Evolutionary conservation across 1,140 invertebrate species (phyloP), one percentile per base, ranked within the genome.

Genomic region (Drosophila orena): DNA sequence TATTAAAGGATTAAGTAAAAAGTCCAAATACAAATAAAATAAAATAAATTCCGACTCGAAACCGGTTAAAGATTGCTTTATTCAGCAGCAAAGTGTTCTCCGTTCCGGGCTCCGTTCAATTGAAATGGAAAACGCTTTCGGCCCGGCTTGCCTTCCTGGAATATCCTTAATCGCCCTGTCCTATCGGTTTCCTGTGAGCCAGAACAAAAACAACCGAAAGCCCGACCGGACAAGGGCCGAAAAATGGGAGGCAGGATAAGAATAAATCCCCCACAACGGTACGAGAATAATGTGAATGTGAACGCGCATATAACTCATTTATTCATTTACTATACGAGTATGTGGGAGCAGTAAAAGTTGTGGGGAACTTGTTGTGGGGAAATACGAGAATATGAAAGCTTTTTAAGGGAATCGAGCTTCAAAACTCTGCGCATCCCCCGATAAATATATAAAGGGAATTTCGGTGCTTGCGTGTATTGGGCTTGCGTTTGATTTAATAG

Each of bases 401-500:
- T 65, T 68, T 64, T 65, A 68, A n/a, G 20, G 37, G 27, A 64
- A 6, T 14, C 20, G 27, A 44, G 60, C 35, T 68, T 50, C 38
- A 34, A 35, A 14, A 8, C 34, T 34, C 27, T 34, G 14, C 12
- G 27, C 37, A 30, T n/a, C 27, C 22, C 43, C 15, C 20, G 42
- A 60, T 49, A 40, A 50, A 37, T 65, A 34, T 10, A 22, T 8
- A 0, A 24, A 30, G 53, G 60, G 44, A 66, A 53, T 49, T 40
- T 53, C 49, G 53, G 50, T 60, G 80, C 46, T 85, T 58, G 81
- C 83, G 78, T 86, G 83, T 79, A 86, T 77, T 81, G 78, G 80
- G 81, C 83, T 88, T 89, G 81, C 76, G 81, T 86, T 86, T 86
- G 81, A 86, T 86, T 86, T 86, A 86, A 88, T 88, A 88, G 83